phyloP scores from a whole-genome alignment of 2,113 vertebrate genomes.

The Sinocyclocheilus grahami region DNA sequence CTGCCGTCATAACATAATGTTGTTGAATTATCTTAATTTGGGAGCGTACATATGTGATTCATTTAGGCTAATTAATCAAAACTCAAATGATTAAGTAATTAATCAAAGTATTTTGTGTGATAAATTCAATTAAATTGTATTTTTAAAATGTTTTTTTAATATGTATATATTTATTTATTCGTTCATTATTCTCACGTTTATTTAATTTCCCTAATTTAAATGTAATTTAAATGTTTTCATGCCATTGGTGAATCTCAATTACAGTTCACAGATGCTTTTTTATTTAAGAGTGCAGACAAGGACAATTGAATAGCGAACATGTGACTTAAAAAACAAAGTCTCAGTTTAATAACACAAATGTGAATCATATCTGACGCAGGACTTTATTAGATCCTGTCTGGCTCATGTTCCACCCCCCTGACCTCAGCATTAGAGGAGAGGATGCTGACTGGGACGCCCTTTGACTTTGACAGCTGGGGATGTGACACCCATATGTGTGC shows the following conservation, averaged over 20 bases:
- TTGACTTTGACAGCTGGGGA: conserved; percentile 49
- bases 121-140: neutral
- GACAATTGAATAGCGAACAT: neutral
- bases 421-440: conserved; percentile 48
- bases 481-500: conserved; percentile 32
- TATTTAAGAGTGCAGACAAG: neutral
- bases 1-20: neutral
- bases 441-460: conserved; percentile 50
- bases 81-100: neutral
- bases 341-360: neutral
- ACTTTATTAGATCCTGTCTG: conserved; percentile 15
- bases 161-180: neutral
- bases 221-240: too few relatives aligned
- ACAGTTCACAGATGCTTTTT: neutral
- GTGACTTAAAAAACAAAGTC: neutral
- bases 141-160: too few relatives aligned
- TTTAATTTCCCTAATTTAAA: neutral
- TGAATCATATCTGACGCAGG: conserved; percentile 7
- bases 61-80: neutral
- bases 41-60: neutral
- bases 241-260: too few relatives aligned
- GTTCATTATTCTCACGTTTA: neutral
- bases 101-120: neutral
- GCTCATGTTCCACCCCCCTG: conserved; percentile 40
- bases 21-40: neutral